Base-by-base conservation (phyloP, 2,113 vertebrate species). In the Oncorhynchus masou region DNA sequence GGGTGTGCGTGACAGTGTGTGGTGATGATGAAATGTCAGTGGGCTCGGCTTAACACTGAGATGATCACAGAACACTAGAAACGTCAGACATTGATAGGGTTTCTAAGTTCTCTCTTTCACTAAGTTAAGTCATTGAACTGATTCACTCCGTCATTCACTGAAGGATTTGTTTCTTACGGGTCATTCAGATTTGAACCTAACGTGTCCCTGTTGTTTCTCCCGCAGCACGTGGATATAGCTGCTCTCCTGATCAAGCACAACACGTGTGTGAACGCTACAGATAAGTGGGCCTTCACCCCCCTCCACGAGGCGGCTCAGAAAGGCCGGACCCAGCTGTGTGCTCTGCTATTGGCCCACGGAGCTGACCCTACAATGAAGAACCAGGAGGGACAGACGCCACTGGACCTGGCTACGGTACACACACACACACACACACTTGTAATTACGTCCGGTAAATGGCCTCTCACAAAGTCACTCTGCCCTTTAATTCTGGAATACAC, bases 301-400 rank as follows among this genome's bases (percentile, higher is more conserved):
- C 70, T 81, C 5, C 79, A 78, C 62, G 79, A 83, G 70, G 77
- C 83, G 5, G 84, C 79, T 15, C 79, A 84, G 78, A 83, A 79
- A 6, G 81, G 79, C 51, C 79, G 86, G 11, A 82, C 81, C 51
- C 82, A 85, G 73, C 65, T 81, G 16, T 78, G 78, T 34, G 71
- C 77, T n/a, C 78, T 88, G 65, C 74, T 83, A 22, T 69, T 70
- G 31, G 80, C 80, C 19, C 79, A 85, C 20, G 79, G 79, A 25
- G 78, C 83, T n/a, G 81, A 84, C 49, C 84, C 84, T 66, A 86
- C 81, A 62, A 86, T 86, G 84, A 86, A 86, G 79, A 86, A 86
- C 74, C 84, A 86, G 74, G 84, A 86, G 69, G 84, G 82, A 25
- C 84, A 86, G 74, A 86, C 84, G 20, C 82, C 84, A 15, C 79